Evolutionary conservation across 2,888 invertebrate species (phyloP), one percentile per base, ranked within the genome.

Genomic region (Athalia circularis): DNA sequence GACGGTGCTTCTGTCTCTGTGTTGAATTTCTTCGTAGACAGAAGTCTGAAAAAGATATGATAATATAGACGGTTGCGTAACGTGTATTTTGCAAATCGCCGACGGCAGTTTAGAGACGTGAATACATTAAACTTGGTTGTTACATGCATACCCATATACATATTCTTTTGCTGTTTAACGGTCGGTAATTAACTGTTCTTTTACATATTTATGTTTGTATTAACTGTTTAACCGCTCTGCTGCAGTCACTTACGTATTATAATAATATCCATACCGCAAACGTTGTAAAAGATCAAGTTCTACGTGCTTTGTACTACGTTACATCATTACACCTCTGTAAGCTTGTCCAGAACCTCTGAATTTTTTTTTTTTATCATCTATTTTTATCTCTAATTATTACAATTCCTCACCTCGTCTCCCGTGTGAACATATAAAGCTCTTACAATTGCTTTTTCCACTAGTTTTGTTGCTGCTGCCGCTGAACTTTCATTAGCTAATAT

Each of bases 161-260:
- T 54, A 54, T 9, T 13, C 6, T 67, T 45, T 57, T 45, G 59
- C 72, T 59, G 61, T 74, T 74, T 61, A 74, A 74, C 74, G 74
- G 47, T 74, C 74, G 74, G 47, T 74, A 74, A 61, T 61, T 59
- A 61, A 74, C 74, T 61, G 45, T 74, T 74, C 29, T 29, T 29
- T 29, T 29, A 29, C 29, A 29, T 29, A 54, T 57, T 70, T 70
- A 70, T 70, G 45, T 70, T 70, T 70, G 54, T 70, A 70, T 70
- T 54, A 70, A 67, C 67, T 43, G 45, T 64, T 45, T 64, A 45
- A 45, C 45, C n/a, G n/a, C 43, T 62, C 3, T 62, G 64, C n/a
- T 64, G 64, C n/a, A 64, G 64, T n/a, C 64, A 64, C 64, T 64
- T 64, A 54, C 7, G n/a, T 11, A n/a, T n/a, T 6, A 11, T 54